phyloP scores from a whole-genome alignment of 2,113 vertebrate genomes.

The Trochalopteron elliotii region DNA sequence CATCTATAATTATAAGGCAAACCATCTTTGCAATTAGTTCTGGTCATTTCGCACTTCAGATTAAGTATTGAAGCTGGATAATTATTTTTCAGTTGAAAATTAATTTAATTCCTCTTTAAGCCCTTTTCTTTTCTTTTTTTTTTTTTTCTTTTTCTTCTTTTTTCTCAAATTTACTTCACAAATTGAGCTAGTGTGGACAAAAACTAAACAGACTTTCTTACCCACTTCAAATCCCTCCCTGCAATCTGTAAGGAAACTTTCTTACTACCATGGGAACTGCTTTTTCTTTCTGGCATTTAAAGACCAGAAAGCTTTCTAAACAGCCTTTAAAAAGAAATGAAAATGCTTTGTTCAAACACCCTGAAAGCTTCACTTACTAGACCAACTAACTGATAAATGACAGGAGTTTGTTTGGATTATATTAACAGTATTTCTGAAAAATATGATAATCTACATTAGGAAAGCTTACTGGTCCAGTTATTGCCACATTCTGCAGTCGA shows the following conservation, averaged over 20 bases:
- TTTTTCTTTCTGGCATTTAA: background rate
- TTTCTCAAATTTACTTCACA: background rate
- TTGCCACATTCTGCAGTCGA: slow-evolving; percentile 88
- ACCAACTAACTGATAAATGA: background rate
- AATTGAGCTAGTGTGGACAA: background rate
- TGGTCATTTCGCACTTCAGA: background rate
- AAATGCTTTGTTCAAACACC: background rate
- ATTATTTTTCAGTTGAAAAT: slow-evolving; percentile 5
- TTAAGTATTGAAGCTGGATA: background rate
- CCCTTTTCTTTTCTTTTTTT: fast-evolving
- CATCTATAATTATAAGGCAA: slow-evolving; percentile 53
- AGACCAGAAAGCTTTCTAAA: background rate
- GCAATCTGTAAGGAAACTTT: background rate
- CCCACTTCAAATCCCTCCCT: background rate
- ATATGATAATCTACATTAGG: background rate
- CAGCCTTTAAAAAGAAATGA: background rate
- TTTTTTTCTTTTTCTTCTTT: background rate
- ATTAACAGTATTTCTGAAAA: background rate
- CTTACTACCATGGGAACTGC: background rate
- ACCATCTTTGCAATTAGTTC: slow-evolving; percentile 24
- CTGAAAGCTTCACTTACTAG: background rate
- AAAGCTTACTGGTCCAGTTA: slow-evolving; percentile 92
- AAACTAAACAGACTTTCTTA: background rate
- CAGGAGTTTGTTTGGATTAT: background rate
- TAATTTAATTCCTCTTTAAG: background rate